Evolutionary conservation across 2,888 invertebrate species (phyloP).

Genomic region (Perdita meconis): DNA sequence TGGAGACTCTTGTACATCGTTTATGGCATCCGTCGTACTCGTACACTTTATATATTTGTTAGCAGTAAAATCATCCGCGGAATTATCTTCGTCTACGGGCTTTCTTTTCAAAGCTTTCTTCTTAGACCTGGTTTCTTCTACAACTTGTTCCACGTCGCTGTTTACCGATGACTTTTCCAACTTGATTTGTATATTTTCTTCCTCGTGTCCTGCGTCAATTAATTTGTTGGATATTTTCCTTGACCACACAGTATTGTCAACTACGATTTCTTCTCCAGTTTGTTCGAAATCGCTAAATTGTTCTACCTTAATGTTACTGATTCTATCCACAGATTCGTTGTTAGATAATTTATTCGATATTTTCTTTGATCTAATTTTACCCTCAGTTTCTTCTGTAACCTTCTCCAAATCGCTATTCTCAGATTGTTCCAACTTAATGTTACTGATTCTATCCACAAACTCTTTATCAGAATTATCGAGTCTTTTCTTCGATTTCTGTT

Average conservation of each 20-base stretch:
- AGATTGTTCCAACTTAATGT: slow-evolving; percentile 5
- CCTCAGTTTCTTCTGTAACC: no score
- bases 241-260: no score
- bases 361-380: no score
- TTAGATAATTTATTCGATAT: no score
- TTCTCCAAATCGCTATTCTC: background rate
- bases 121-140: background rate
- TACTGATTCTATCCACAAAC: background rate
- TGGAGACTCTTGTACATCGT: slow-evolving; percentile 3
- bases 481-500: background rate
- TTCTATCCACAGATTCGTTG: background rate
- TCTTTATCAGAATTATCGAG: background rate
- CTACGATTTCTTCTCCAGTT: no score
- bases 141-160: no score
- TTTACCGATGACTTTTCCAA: background rate
- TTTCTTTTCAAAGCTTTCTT: slow-evolving; percentile 21
- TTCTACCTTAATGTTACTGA: background rate
- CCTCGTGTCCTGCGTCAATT: no score
- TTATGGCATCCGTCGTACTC: slow-evolving; percentile 14
- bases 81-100: slow-evolving; percentile 9
- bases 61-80: slow-evolving; percentile 2
- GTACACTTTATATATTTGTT: slow-evolving; percentile 13
- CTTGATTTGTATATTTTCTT: no score
- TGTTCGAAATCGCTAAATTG: slow-evolving; percentile 3
- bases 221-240: no score